phyloP scores from a whole-genome alignment of 2,113 vertebrate species.

The Uropsilus gracilis region DNA sequence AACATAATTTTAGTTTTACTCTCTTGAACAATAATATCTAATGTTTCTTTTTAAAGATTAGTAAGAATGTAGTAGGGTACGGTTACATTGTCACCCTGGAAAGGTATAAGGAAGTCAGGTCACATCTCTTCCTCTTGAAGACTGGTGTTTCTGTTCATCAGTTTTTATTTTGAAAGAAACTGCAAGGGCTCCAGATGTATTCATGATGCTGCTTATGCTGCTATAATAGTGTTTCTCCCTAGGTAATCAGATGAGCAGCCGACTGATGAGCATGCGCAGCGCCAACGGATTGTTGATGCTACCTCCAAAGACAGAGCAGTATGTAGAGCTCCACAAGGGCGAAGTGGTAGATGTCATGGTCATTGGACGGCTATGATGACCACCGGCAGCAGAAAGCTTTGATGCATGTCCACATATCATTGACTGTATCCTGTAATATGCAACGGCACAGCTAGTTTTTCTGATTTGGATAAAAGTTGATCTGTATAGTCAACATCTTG shows the following conservation, averaged over 20 bases:
- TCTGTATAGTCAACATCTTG: slow-evolving; percentile 99
- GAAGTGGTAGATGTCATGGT: slow-evolving; percentile 99
- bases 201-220: not conserved
- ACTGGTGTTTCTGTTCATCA: not conserved
- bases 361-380: slow-evolving; percentile 99
- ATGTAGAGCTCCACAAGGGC: slow-evolving; percentile 99
- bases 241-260: slow-evolving; percentile 99
- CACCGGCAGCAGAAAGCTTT: slow-evolving; percentile 91
- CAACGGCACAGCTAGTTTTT: slow-evolving; percentile 99
- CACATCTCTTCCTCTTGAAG: not conserved
- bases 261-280: slow-evolving; percentile 99
- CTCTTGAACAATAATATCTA: slow-evolving; percentile 20
- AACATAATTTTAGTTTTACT: slow-evolving; percentile 30
- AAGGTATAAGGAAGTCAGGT: not conserved
- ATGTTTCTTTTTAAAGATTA: slow-evolving; percentile 40
- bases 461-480: slow-evolving; percentile 99
- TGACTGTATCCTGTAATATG: slow-evolving; percentile 99
- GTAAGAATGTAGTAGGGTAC: not conserved
- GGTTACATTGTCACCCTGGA: not conserved
- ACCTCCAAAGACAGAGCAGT: slow-evolving; percentile 99
- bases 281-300: slow-evolving; percentile 99
- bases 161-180: slow-evolving; percentile 2
- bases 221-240: slow-evolving; percentile 64
- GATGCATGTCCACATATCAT: slow-evolving; percentile 99
- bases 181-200: not conserved